A percentile compares a stretch with the other conserved stretches of the same genome.
These are phyloP conservation scores for Venustaconcha ellipsiformis DNA, from an alignment of 1,140 invertebrate genomes.

Conservation along the genomic window DNA sequence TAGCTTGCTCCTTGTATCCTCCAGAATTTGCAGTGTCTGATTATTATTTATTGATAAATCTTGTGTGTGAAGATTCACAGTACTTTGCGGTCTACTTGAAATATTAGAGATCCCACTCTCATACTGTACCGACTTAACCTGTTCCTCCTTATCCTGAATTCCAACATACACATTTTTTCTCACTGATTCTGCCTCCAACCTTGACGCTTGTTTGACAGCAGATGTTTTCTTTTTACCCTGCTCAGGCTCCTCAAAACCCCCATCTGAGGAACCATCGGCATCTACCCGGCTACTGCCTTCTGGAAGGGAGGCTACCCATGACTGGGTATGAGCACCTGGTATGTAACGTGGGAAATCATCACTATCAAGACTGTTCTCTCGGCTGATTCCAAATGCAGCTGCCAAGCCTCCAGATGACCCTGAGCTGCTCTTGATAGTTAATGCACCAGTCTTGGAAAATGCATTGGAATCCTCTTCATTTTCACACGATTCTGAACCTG, in stretches of 20 bases:
- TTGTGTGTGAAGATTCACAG: too few relatives aligned
- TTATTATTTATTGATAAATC: too few relatives aligned
- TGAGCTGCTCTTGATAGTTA: slow-evolving; percentile 66
- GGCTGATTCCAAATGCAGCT: slow-evolving; percentile 57
- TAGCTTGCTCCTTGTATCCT: too few relatives aligned
- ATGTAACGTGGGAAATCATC: slow-evolving; percentile 40
- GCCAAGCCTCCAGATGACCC: slow-evolving; percentile 64
- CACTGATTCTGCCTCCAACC: slow-evolving; percentile 1
- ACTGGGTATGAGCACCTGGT: slow-evolving; percentile 13
- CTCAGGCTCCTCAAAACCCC: slow-evolving; percentile 13
- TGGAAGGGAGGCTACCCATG: slow-evolving; percentile 24
- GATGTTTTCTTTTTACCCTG: slow-evolving; percentile 5
- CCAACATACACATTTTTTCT: neutral
- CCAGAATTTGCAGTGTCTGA: too few relatives aligned
- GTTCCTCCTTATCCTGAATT: neutral
- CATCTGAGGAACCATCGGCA: slow-evolving; percentile 35
- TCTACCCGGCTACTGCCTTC: slow-evolving; percentile 29
- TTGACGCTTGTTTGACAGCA: too few relatives aligned
- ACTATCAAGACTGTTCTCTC: slow-evolving; percentile 58
- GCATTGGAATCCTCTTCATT: slow-evolving; percentile 64
- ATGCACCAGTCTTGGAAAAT: slow-evolving; percentile 65
- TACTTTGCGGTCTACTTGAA: too few relatives aligned
- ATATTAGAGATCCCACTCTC: too few relatives aligned
- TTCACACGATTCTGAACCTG: slow-evolving; percentile 47
- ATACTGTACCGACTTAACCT: too few relatives aligned